Percentiles rank a stretch among this genome's conserved stretches.
Evolutionary conservation across 2,888 invertebrate genomes (phyloP).

Genomic region (Brachyptera risi): DNA sequence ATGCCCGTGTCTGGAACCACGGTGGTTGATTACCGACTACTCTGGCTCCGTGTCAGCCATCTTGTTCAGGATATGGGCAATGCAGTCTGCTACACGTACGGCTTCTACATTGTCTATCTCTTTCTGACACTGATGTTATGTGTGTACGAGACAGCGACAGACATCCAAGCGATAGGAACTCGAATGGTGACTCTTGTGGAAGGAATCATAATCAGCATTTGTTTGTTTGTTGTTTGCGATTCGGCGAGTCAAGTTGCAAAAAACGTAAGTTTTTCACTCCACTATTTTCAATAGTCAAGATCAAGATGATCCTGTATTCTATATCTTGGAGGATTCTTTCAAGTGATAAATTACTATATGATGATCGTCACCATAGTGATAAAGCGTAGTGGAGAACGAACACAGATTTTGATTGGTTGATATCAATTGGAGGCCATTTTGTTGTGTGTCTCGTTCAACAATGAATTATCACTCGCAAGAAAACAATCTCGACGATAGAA

Average conservation of each 20-base stretch:
- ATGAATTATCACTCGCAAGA: too few relatives aligned
- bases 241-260: constrained; percentile 70
- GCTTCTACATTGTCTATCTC: constrained; percentile 63
- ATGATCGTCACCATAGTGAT: too few relatives aligned
- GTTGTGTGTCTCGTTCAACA: too few relatives aligned
- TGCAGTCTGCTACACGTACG: constrained; percentile 64
- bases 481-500: too few relatives aligned
- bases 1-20: constrained; percentile 60
- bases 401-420: too few relatives aligned
- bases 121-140: constrained; percentile 71
- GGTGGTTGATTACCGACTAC: constrained; percentile 64
- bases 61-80: constrained; percentile 62
- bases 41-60: constrained; percentile 68
- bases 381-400: too few relatives aligned
- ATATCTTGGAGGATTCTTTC: too few relatives aligned
- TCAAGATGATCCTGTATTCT: too few relatives aligned
- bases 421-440: too few relatives aligned
- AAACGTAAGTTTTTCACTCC: too few relatives aligned
- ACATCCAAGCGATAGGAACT: constrained; percentile 68
- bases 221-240: constrained; percentile 71
- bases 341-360: too few relatives aligned
- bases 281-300: too few relatives aligned
- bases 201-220: constrained; percentile 57
- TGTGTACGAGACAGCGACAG: constrained; percentile 67
- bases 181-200: constrained; percentile 65